Evolutionary conservation across 2,797 vertebrate genomes (phyloP).

Genomic region (Artibeus lituratus): DNA sequence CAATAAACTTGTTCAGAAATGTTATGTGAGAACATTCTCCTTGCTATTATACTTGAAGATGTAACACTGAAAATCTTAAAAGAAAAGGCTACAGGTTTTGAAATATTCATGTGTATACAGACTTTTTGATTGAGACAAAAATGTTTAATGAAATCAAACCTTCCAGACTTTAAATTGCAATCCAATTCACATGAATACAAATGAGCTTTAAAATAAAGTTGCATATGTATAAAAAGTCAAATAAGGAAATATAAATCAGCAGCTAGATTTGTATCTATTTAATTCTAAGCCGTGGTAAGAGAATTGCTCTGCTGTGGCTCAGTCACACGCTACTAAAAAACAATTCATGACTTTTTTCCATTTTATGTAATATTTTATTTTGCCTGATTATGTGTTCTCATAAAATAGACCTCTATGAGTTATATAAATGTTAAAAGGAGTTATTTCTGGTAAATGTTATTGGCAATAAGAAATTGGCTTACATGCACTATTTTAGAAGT

Average conservation of each 20-base stretch:
- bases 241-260: conserved; percentile 53
- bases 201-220: conserved; percentile 69
- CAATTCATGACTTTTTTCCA: conserved; percentile 15
- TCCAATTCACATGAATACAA: conserved; percentile 63
- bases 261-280: conserved; percentile 40
- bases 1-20: background rate
- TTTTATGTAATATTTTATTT: conserved; percentile 58
- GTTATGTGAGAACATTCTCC: background rate
- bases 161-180: conserved; percentile 64
- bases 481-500: conserved; percentile 43
- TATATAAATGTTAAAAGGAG: conserved; percentile 31
- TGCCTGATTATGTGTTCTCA: conserved; percentile 17
- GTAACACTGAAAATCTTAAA: conserved; percentile 34
- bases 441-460: conserved; percentile 44
- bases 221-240: conserved; percentile 61
- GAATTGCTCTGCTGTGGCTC: background rate
- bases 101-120: conserved; percentile 67
- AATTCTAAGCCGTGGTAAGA: conserved; percentile 52
- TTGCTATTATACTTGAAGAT: conserved; percentile 28
- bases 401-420: conserved; percentile 50
- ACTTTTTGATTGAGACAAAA: conserved; percentile 67
- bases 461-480: conserved; percentile 14
- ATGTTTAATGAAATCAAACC: conserved; percentile 68
- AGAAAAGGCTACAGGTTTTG: conserved; percentile 53
- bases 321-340: conserved; percentile 49